Percentiles rank a stretch among this genome's conserved stretches.
phyloP scores from a whole-genome alignment of 2,888 invertebrate species.

The Pasiphila rectangulata region DNA sequence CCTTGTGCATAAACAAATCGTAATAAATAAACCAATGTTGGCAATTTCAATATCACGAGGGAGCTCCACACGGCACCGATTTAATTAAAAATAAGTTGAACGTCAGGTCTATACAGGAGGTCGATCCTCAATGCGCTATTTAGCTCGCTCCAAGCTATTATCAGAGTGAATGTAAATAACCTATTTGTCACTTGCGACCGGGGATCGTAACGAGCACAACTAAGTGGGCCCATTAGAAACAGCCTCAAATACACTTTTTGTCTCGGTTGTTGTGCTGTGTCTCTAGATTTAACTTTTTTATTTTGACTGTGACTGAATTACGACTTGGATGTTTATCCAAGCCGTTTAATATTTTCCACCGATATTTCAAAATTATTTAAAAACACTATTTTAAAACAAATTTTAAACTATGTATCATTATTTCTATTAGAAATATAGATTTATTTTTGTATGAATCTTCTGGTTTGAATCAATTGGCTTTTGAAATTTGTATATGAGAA shows the following conservation, averaged over 20 bases:
- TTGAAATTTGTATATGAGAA: no score
- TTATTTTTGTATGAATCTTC: no score
- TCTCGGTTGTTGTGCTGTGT: constrained; percentile 13
- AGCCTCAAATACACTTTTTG: constrained; percentile 38
- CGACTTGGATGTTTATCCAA: no score
- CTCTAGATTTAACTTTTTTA: constrained; percentile 1
- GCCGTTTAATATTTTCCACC: no score
- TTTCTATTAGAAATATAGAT: no score
- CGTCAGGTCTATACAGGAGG: neutral
- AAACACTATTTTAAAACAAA: no score
- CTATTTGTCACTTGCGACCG: constrained; percentile 55
- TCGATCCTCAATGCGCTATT: constrained; percentile 30
- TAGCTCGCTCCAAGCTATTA: constrained; percentile 41
- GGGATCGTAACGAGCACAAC: constrained; percentile 40
- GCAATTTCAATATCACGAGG: no score
- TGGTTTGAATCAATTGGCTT: no score
- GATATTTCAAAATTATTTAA: no score
- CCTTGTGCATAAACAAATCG: no score
- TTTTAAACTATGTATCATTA: no score
- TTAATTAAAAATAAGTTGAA: neutral
- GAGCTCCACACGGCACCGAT: constrained; percentile 2
- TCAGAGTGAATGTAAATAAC: constrained; percentile 51
- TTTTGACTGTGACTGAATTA: neutral
- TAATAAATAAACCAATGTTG: no score
- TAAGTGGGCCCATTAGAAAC: constrained; percentile 46